A percentile compares a stretch with the other conserved stretches of the same genome.
phyloP scores from a whole-genome alignment of 2,113 vertebrate genomes.

The Amphilophus citrinellus region DNA sequence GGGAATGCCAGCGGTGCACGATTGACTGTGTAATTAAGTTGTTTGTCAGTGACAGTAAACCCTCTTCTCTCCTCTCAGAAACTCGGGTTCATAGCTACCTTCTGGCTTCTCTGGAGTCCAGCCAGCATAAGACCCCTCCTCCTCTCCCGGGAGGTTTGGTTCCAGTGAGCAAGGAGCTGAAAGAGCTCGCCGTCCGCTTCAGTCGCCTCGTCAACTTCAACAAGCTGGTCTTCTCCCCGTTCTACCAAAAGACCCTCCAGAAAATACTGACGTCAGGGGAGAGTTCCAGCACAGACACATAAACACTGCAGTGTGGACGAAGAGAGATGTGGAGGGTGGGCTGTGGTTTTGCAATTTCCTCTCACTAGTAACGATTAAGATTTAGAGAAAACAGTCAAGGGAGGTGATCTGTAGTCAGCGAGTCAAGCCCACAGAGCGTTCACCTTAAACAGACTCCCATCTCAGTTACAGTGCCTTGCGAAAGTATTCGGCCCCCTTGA shows the following conservation, averaged over 20 bases:
- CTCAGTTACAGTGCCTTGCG: background rate
- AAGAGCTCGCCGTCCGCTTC: constrained; percentile 87
- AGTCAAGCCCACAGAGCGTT: background rate
- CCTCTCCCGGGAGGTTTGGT: constrained; percentile 88
- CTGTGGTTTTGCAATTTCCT: background rate
- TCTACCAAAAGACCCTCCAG: constrained; percentile 89
- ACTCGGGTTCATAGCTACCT: constrained; percentile 89
- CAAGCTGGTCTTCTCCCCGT: constrained; percentile 96
- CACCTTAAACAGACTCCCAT: constrained; percentile 14
- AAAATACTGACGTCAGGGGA: constrained; percentile 79
- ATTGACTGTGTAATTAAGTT: background rate
- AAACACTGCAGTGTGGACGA: background rate
- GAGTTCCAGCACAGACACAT: constrained; percentile 43
- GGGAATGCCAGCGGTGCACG: background rate
- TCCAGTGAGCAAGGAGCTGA: constrained; percentile 90
- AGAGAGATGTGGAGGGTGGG: background rate
- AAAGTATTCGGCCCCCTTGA: too few relatives aligned
- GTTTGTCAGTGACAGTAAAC: background rate
- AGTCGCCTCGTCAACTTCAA: constrained; percentile 94
- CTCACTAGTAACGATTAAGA: constrained; percentile 22
- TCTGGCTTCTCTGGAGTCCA: constrained; percentile 85
- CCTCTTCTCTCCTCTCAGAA: constrained; percentile 76
- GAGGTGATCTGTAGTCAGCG: background rate
- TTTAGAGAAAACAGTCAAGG: constrained; percentile 4
- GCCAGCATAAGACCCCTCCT: constrained; percentile 82